phyloP scores from a whole-genome alignment of 2,113 vertebrate species.

The Sisor rabdophorus region DNA sequence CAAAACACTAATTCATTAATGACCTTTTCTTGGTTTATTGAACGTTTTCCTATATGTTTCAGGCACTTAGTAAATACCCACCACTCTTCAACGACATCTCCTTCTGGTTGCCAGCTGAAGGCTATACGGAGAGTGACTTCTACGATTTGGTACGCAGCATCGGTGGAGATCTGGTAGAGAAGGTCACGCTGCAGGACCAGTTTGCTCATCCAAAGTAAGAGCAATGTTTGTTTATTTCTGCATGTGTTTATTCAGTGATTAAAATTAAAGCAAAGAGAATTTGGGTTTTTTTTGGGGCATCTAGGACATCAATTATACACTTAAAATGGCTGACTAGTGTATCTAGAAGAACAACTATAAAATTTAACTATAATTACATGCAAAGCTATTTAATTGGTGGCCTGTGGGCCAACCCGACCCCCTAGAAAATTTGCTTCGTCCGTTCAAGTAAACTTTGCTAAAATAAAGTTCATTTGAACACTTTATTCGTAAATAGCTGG shows the following conservation, averaged over 20 bases:
- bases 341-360: too few species aligned
- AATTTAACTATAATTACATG: too few species aligned
- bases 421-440: too few species aligned
- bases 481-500: too few species aligned
- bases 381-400: too few species aligned
- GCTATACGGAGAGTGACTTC: conserved; percentile 85
- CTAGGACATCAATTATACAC: background rate
- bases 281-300: background rate
- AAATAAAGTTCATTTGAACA: too few species aligned
- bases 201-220: conserved; percentile 91
- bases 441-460: too few species aligned
- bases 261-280: background rate
- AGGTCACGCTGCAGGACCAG: conserved; percentile 80
- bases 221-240: background rate
- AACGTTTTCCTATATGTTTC: conserved; percentile 30
- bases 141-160: conserved; percentile 86
- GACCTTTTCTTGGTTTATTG: background rate
- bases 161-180: conserved; percentile 90
- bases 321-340: too few species aligned
- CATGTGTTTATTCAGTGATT: background rate
- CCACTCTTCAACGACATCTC: conserved; percentile 89
- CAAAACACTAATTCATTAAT: background rate
- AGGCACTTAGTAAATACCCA: conserved; percentile 89
- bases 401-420: too few species aligned
- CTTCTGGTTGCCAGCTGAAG: conserved; percentile 85